Percentiles rank a stretch among this genome's conserved stretches.
Conservation (phyloP, 2,113 vertebrate genomes). For the Laticauda laticaudata region DNA sequence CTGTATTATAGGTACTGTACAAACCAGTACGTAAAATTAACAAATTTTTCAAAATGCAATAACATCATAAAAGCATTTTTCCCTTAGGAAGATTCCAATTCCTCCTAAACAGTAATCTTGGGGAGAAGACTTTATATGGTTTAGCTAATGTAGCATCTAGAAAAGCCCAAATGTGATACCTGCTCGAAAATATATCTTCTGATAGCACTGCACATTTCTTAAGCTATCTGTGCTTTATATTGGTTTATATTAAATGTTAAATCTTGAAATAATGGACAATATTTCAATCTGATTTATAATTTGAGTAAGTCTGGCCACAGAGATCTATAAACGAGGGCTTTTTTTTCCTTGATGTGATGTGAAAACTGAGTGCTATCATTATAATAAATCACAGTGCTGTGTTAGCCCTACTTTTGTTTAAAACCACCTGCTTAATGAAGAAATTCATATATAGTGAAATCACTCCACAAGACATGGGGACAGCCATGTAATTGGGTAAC, state of each 20-base stretch:
- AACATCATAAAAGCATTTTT: background rate
- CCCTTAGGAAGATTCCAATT: background rate
- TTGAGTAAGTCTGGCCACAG: background rate
- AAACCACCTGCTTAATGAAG: background rate
- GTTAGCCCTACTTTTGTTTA: background rate
- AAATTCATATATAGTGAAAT: background rate
- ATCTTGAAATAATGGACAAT: background rate
- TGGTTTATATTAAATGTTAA: background rate
- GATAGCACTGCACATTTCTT: background rate
- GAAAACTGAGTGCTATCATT: background rate
- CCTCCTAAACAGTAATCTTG: background rate
- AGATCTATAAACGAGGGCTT: background rate
- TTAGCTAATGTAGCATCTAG: background rate
- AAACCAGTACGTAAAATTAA: background rate
- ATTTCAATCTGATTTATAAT: background rate
- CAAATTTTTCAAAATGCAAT: background rate
- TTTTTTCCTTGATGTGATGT: background rate
- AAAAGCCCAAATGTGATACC: background rate
- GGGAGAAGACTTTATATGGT: background rate
- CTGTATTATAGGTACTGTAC: background rate
- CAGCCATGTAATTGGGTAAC: background rate
- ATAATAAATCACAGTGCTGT: background rate
- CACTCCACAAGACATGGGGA: background rate
- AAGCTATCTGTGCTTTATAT: background rate
- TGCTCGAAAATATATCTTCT: background rate